Base-by-base conservation (phyloP, 2,113 vertebrate genomes). In the Tauraco erythrolophus region DNA sequence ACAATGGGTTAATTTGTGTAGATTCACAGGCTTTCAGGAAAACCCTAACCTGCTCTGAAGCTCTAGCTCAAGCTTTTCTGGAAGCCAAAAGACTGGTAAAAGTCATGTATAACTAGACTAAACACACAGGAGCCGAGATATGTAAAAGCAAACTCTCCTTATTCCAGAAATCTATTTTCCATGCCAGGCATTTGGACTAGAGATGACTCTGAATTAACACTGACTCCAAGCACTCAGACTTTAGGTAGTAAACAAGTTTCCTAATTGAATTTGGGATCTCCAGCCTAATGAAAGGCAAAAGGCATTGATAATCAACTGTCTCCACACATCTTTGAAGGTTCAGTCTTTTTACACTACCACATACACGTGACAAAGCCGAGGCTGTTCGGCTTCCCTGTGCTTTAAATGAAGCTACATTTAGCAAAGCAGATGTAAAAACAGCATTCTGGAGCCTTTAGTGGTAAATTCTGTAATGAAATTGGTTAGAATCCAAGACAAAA, bases 401-500 rank as follows among this genome's bases (percentile, higher is more conserved):
- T 84, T 46, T 66, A 81, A 74, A 66, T 4, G 39, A 53, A 80
- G 50, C n/a, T 62, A 85, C 56, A 33, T 84, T 88, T 82, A 94
- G 60, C 56, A 89, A 94, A 79, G 27, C 76, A 94, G 51, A 84
- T 75, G 77, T 71, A 60, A 82, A 96, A 95, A 39, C 48, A 70
- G 51, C 89, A 87, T 95, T 89, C 72, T 89, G 60, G n/a, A 94
- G 61, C 65, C 80, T 58, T 65, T 30, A 60, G 56, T 68, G 61
- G 39, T 78, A 68, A 89, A 89, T 62, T 84, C 69, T 84, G 60
- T 85, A 39, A 14, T 2, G 2, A 58, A 81, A 56, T 51, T 87
- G 16, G 60, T 78, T 33, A 33, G 23, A 92, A 68, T 51, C 39
- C 51, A 79, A 88, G 58, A 41, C 1, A 25, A 68, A 89, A 93